Conservation (phyloP, 2,888 invertebrate genomes). For the Eulithis prunata region DNA sequence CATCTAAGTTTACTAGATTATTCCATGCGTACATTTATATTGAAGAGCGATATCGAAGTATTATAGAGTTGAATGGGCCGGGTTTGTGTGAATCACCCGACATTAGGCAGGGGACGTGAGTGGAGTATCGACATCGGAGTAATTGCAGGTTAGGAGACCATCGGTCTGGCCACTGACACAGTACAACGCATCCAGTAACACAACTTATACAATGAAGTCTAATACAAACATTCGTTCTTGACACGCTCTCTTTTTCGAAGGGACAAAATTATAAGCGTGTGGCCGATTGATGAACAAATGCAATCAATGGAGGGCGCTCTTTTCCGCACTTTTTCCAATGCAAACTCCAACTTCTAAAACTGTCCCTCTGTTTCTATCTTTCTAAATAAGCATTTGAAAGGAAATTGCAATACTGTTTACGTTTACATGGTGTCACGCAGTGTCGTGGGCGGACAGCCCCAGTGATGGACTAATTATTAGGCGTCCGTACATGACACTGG, state of each 20-base stretch:
- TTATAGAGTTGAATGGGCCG: conserved; percentile 1
- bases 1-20: too few relatives aligned
- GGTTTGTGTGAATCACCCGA: conserved; percentile 12
- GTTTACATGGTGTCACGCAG: not conserved
- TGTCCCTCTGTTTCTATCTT: too few relatives aligned
- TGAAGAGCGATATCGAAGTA: not conserved
- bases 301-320: too few relatives aligned
- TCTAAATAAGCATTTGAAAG: too few relatives aligned
- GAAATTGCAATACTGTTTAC: not conserved
- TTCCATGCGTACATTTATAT: not conserved
- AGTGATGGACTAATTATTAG: conserved; percentile 24
- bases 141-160: conserved; percentile 22
- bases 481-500: conserved; percentile 13
- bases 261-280: too few relatives aligned
- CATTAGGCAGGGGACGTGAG: conserved; percentile 15
- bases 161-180: not conserved
- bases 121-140: conserved; percentile 18
- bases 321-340: too few relatives aligned
- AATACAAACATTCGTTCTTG: too few relatives aligned
- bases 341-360: too few relatives aligned
- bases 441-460: conserved; percentile 17
- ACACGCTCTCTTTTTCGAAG: too few relatives aligned
- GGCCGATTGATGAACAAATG: too few relatives aligned
- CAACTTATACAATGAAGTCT: not conserved
- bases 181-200: not conserved